These are phyloP conservation scores for Diadophis punctatus DNA, from an alignment of 2,113 vertebrate genomes.

Conservation along the genomic window DNA sequence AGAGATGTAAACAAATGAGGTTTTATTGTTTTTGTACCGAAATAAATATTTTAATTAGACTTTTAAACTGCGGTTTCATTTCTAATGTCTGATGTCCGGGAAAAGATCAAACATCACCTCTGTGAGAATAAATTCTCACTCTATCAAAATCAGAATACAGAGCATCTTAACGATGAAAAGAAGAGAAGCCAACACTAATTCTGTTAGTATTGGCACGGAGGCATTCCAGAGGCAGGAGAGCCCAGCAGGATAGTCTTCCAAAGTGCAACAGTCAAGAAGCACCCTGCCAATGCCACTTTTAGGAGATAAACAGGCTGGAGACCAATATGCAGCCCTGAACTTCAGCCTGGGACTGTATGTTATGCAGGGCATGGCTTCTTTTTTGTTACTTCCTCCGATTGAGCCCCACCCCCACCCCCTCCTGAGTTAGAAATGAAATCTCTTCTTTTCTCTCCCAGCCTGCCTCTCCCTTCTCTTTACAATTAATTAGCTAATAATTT, in stretches of 20 bases:
- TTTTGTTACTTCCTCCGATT: neutral
- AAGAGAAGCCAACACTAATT: neutral
- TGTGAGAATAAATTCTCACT: too few species aligned
- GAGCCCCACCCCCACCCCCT: neutral
- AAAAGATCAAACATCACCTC: too few species aligned
- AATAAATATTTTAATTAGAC: too few species aligned
- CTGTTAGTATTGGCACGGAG: neutral
- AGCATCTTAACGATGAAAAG: neutral
- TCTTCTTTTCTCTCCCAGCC: neutral
- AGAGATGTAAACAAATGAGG: too few species aligned
- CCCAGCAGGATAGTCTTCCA: neutral
- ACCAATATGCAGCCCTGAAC: neutral
- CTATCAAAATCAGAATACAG: neutral
- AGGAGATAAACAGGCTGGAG: neutral
- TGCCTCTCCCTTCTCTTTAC: conserved; percentile 56
- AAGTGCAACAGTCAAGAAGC: neutral
- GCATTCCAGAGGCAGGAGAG: neutral
- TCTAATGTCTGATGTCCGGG: too few species aligned
- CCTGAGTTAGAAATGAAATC: neutral
- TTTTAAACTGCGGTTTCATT: too few species aligned
- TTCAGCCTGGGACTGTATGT: neutral
- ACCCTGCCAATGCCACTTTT: neutral
- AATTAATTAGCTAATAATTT: conserved; percentile 82
- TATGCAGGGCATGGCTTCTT: neutral
- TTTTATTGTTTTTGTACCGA: too few species aligned